Evolutionary conservation across 2,888 invertebrate genomes (phyloP).

Genomic region (Ophion ventricosus): DNA sequence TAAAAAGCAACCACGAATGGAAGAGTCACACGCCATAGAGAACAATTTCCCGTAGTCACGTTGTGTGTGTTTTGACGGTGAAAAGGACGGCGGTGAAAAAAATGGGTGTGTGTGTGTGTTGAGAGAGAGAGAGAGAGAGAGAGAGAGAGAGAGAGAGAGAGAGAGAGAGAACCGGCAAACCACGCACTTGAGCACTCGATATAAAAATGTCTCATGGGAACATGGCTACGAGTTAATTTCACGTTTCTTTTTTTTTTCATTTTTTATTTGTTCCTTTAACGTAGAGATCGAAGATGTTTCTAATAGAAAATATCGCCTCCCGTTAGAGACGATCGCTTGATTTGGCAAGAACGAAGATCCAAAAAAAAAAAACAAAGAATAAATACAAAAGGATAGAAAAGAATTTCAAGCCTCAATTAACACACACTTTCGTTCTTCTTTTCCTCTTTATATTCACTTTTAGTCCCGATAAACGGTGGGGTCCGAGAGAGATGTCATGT

Average conservation of each 20-base stretch:
- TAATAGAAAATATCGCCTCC: neutral
- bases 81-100: constrained; percentile 69
- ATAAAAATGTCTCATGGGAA: neutral
- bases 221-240: neutral
- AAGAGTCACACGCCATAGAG: constrained; percentile 2
- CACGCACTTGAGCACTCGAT: constrained; percentile 66
- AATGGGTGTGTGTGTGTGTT: too few relatives aligned
- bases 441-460: constrained; percentile 13
- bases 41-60: constrained; percentile 35
- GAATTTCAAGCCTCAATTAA: neutral
- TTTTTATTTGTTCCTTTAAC: neutral
- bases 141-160: constrained; percentile 61
- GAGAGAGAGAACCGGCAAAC: constrained; percentile 47
- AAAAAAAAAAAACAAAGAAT: neutral
- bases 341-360: neutral
- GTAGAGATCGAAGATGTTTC: constrained; percentile 61
- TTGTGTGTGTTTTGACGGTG: constrained; percentile 32
- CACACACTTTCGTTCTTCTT: constrained; percentile 8
- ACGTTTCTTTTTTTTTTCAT: constrained; percentile 7
- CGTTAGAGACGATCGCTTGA: neutral
- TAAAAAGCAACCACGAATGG: neutral
- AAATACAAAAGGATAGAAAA: neutral
- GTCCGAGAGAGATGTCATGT: constrained; percentile 74
- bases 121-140: constrained; percentile 49
- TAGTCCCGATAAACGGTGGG: constrained; percentile 60